Base-by-base conservation (phyloP, 2,888 invertebrate genomes). In the Malthinus flaveolus region DNA sequence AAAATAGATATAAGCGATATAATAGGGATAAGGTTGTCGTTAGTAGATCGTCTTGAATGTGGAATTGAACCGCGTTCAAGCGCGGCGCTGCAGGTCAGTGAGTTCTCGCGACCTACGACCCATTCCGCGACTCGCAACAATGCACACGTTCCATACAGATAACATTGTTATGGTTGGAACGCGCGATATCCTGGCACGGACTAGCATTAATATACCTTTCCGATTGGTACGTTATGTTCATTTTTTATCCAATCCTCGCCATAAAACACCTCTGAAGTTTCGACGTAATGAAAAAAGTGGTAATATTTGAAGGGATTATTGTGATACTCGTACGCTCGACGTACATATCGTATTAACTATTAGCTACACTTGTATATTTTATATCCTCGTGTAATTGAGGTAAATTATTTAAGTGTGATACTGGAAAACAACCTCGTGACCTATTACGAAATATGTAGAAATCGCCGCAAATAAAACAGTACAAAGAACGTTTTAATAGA, bases 61-160 rank as follows among this genome's bases (percentile, higher is more conserved):
- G 44, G 13, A 9, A 32, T 53, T 48, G 48, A 35, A 49, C 63
- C 65, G 66, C 66, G 66, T 64, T 66, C 63, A 63, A 68, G 66
- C 67, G 65, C 66, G 68, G 68, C 67, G 71, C 69, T 70, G 70
- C 75, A 74, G 76, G 76, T 76, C 76, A 76, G 75, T 73, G 72
- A 74, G 74, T 76, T 76, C 75, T 75, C 75, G 76, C 75, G 75
- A 75, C 74, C 75, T 72, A 49, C 71, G 73, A 75, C 75, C 74
- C 64, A 51, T 53, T 58, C 68, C 59, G 66, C 65, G 69, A 68
- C 69, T 68, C 66, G 70, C 71, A 72, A 73, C 73, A 74, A 71
- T 67, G 66, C 68, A 67, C 67, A 67, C 67, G 68, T 63, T 68
- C 66, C 64, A 48, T 52, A 59, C 64, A 64, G 68, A 67, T 66